Evolutionary conservation across 2,797 vertebrate species (phyloP).

Genomic region (Vireo griseus): DNA sequence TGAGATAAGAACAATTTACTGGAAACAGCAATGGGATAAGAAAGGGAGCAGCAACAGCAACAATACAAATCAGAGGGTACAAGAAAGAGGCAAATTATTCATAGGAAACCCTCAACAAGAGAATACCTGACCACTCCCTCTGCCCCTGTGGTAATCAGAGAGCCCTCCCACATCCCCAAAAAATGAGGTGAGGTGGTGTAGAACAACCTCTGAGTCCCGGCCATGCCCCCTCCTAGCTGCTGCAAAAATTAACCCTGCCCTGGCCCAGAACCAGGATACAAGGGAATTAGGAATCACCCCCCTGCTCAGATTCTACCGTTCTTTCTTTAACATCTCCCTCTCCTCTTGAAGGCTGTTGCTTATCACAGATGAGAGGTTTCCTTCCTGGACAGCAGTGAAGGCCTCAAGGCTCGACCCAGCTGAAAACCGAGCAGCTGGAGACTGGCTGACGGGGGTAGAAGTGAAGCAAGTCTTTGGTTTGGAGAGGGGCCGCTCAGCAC

Average conservation of each 20-base stretch:
- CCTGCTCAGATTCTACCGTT: slow-evolving; percentile 78
- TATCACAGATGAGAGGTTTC: slow-evolving; percentile 53
- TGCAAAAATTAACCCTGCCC: neutral
- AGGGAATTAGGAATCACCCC: neutral
- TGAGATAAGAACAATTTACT: neutral
- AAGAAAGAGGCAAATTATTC: neutral
- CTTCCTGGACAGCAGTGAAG: slow-evolving; percentile 22
- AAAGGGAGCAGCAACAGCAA: neutral
- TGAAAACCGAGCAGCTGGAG: slow-evolving; percentile 61
- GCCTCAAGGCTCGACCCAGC: slow-evolving; percentile 64
- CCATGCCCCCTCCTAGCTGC: neutral
- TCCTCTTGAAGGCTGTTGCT: slow-evolving; percentile 88
- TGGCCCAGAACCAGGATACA: neutral
- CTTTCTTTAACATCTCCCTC: slow-evolving; percentile 90
- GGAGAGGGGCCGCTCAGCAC: slow-evolving; percentile 87
- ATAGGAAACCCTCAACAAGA: neutral
- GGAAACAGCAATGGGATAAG: neutral
- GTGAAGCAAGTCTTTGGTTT: slow-evolving; percentile 96
- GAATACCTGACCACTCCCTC: neutral
- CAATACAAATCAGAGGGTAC: neutral
- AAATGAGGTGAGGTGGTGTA: neutral
- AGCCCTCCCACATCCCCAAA: neutral
- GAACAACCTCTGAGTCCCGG: neutral
- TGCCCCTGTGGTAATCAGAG: neutral
- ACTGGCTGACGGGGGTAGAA: slow-evolving; percentile 86